These are phyloP conservation scores for Danio jaintianensis DNA, from an alignment of 2,797 vertebrate genomes.

Conservation along the genomic window DNA sequence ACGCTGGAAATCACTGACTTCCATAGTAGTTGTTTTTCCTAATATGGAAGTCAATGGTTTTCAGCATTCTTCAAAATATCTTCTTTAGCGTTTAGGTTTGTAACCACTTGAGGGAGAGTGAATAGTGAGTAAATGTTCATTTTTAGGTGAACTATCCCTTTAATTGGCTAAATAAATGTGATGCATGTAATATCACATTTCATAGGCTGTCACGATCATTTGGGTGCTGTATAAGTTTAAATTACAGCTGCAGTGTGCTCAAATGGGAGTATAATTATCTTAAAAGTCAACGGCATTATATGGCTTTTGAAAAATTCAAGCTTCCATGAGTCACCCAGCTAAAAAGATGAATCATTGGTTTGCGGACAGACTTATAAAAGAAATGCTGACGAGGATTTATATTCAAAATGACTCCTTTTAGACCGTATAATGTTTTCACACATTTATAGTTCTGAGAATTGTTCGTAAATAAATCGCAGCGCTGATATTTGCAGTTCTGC, in stretches of 20 bases:
- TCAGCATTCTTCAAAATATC: too few species aligned
- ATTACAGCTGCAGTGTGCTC: conserved; percentile 3
- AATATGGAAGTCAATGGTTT: too few species aligned
- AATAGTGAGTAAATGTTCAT: too few species aligned
- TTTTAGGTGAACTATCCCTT: too few species aligned
- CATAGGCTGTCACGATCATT: conserved; percentile 45
- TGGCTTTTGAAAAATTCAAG: conserved; percentile 7
- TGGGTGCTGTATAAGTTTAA: conserved; percentile 19
- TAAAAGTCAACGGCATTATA: conserved; percentile 14
- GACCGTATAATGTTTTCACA: background rate
- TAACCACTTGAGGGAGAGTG: too few species aligned
- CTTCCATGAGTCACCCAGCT: conserved; percentile 21
- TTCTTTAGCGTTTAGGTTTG: too few species aligned
- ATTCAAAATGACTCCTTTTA: conserved; percentile 5
- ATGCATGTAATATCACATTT: conserved; percentile 29
- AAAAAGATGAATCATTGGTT: conserved; percentile 18
- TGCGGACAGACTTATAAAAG: background rate
- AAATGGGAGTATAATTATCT: conserved; percentile 21
- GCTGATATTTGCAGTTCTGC: conserved; percentile 50
- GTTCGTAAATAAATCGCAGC: conserved; percentile 15
- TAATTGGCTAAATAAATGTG: conserved; percentile 61
- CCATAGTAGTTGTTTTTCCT: too few species aligned
- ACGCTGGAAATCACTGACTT: too few species aligned
- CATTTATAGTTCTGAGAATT: conserved; percentile 22
- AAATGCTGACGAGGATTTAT: conserved; percentile 1